phyloP scores from a whole-genome alignment of 2,888 invertebrate species.

The Trissolcus japonicus region DNA sequence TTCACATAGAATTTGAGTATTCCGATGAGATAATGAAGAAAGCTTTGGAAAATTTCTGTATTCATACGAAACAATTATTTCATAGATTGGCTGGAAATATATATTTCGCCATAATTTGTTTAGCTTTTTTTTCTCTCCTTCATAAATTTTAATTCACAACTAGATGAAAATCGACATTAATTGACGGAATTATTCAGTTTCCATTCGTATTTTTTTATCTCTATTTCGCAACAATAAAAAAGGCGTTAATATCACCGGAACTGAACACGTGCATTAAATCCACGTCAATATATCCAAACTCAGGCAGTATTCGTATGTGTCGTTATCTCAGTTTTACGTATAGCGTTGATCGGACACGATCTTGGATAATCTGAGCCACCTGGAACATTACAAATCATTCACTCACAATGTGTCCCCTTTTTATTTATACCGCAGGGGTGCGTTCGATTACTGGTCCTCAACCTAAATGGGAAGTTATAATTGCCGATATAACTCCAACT shows the following conservation, averaged over 20 bases:
- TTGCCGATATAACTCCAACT: slow-evolving; percentile 41
- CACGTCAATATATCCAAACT: slow-evolving; percentile 51
- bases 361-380: slow-evolving; percentile 62
- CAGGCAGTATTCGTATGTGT: slow-evolving; percentile 59
- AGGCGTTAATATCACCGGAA: slow-evolving; percentile 18
- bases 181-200: neutral
- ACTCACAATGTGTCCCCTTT: slow-evolving; percentile 37
- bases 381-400: slow-evolving; percentile 54
- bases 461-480: slow-evolving; percentile 44
- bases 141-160: neutral
- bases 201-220: neutral
- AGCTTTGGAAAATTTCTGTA: no score
- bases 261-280: slow-evolving; percentile 58
- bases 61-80: no score
- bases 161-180: no score
- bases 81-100: no score
- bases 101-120: neutral
- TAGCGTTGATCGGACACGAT: slow-evolving; percentile 58
- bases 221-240: no score
- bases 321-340: slow-evolving; percentile 56
- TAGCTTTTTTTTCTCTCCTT: neutral
- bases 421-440: slow-evolving; percentile 41
- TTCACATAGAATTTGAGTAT: no score
- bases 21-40: no score
- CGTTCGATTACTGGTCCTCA: slow-evolving; percentile 40